Evolutionary conservation across 2,888 invertebrate genomes (phyloP), one percentile per base, ranked within the genome.

Genomic region (Drosophila subsilvestris): DNA sequence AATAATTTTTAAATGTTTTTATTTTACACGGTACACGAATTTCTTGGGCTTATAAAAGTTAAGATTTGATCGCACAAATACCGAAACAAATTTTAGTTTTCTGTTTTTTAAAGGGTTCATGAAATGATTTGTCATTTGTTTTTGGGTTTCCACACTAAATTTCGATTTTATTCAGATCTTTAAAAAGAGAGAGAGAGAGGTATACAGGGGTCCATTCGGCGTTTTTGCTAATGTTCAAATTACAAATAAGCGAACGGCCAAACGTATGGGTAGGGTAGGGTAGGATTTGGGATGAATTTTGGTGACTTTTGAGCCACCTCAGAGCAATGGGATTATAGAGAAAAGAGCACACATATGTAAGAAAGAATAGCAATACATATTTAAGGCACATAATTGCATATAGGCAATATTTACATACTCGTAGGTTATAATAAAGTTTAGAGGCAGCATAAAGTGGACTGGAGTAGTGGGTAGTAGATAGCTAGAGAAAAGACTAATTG

Each of bases 401-500:
- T 32, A 32, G 5, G 5, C 2, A 27, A 9, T 27, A 27, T 37
- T n/a, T 37, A 37, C 37, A 37, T n/a, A n/a, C 22, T 22, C 22
- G 25, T 6, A 6, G 7, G 37, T 37, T n/a, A n/a, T 14, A n/a
- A 7, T 14, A 37, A n/a, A 37, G 37, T 37, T n/a, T 60, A 60
- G 17, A 61, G 29, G 29, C 14, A 60, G 32, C 14, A 14, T n/a
- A 20, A 29, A 14, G 27, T 45, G 54, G 43, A 43, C 20, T 29
- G 29, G n/a, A 27, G n/a, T 27, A 62, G 62, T 17, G 7, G 8
- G 62, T 17, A 10, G 8, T 22, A 27, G 20, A 27, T 20, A 63
- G 63, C 47, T 37, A 37, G 48, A 48, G 47, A 27, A 63, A 65
- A 65, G 20, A 22, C 12, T 63, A 62, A 63, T n/a, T 37, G 62